phyloP scores from a whole-genome alignment of 2,888 invertebrate species.

The Philhelius pedissequus region DNA sequence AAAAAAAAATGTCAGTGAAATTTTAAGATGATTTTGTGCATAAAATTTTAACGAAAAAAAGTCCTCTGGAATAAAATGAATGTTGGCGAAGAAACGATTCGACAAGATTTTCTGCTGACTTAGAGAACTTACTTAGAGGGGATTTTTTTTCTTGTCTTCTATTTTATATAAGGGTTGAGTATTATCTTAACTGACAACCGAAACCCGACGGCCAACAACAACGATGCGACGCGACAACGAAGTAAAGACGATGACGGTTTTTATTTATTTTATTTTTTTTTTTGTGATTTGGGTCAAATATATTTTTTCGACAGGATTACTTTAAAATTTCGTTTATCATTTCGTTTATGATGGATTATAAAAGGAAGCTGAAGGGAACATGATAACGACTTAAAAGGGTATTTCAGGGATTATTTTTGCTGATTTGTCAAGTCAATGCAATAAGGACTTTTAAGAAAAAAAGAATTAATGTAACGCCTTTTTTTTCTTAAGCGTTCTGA shows the following conservation, averaged over 20 bases:
- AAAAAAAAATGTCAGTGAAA: neutral
- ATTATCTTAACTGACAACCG: neutral
- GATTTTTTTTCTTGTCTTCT: neutral
- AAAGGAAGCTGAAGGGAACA: neutral
- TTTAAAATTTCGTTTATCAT: neutral
- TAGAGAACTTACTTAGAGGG: neutral
- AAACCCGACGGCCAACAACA: no score
- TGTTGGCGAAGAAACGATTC: conserved; percentile 1
- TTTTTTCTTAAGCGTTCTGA: neutral
- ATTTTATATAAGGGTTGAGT: neutral
- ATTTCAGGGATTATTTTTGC: neutral
- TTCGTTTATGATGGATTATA: conserved; percentile 8
- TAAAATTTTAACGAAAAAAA: neutral
- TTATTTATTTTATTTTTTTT: no score
- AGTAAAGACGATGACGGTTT: neutral
- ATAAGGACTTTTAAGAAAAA: neutral
- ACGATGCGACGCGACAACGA: no score
- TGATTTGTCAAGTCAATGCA: neutral
- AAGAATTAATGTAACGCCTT: neutral
- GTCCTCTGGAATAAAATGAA: conserved; percentile 6
- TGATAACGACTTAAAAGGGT: neutral
- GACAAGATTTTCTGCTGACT: conserved; percentile 8
- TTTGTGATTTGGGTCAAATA: conserved; percentile 1
- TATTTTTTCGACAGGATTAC: conserved; percentile 9
- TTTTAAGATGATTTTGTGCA: neutral